phyloP scores from a whole-genome alignment of 2,888 invertebrate species.

The Sinelater perroti region DNA sequence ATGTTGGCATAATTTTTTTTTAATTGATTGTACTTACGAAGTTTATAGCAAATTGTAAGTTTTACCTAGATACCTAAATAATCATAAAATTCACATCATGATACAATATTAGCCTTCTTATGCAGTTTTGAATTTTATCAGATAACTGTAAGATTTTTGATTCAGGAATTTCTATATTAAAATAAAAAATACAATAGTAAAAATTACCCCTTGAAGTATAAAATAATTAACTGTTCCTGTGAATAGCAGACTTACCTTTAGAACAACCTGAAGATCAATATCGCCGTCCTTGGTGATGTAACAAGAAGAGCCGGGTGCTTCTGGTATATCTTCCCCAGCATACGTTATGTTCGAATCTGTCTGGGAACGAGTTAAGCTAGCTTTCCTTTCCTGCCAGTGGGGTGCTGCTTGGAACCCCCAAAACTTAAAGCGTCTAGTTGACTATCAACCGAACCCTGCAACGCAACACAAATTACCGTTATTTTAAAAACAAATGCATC shows the following conservation, averaged over 20 bases:
- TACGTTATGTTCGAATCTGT: conserved; percentile 94
- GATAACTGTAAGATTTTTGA: no score
- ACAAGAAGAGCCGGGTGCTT: conserved; percentile 86
- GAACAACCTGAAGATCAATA: conserved; percentile 87
- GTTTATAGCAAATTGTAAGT: no score
- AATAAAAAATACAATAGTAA: neutral
- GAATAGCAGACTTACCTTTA: conserved; percentile 79
- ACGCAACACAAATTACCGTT: neutral
- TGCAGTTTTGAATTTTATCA: no score
- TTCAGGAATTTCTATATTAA: no score
- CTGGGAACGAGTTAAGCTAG: conserved; percentile 83
- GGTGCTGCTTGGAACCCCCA: conserved; percentile 65
- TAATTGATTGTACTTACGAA: no score
- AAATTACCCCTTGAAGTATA: neutral
- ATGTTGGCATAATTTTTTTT: no score
- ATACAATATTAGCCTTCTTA: no score
- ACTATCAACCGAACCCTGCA: conserved; percentile 84
- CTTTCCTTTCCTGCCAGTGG: conserved; percentile 72
- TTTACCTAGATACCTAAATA: no score
- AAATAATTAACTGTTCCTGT: neutral
- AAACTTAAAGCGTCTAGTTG: conserved; percentile 78
- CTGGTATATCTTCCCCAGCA: conserved; percentile 83
- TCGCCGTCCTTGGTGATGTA: conserved; percentile 97
- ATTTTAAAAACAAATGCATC: no score
- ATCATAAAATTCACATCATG: no score